Evolutionary conservation across 2,888 invertebrate species (phyloP), one percentile per base, ranked within the genome.

Genomic region (Dynastes tityus): DNA sequence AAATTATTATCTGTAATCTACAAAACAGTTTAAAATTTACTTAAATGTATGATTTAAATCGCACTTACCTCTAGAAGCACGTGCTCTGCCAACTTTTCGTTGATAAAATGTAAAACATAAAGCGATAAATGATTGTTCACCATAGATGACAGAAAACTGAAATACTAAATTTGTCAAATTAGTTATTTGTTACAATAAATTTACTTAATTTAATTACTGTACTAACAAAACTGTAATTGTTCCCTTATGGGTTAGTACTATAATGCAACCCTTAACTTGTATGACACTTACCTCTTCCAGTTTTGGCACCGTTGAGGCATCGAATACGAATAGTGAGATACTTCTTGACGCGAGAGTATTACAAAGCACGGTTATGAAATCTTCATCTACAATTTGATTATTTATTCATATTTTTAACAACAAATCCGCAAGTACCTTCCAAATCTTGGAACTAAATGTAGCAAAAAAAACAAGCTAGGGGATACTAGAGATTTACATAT

Each of bases 91-190:
- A 91, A 89, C 74, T 87, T 86, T 3, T 90, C 90, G 64, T 90
- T 89, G 75, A 91, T 91, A 27, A 93, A 88, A 82, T 92, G 91
- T 4, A 92, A 83, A 53, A 90, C 92, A 3, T 89, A 90, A 8
- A 90, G 85, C 78, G 90, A 90, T 32, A 89, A 87, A 8, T 91
- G 90, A 40, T 89, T 88, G 67, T 90, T 90, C 51, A 91, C 85
- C n/a, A 90, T 90, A 78, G 88, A 87, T 70, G 88, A 88, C 29
- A 92, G 84, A 82, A 88, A 91, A 16, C 86, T 87, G 83, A 91
- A 91, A 85, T 91, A 92, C 92, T 92, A 74, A 68, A 45, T 11
- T 63, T 67, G 16, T 8, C 22, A 16, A n/a, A 67, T 37, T 45
- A 61, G 29, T 2, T 37, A 49, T 45, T 70, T 22, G 37, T 1